Base-by-base conservation (phyloP, 2,888 invertebrate genomes). In the Acheta domesticus region DNA sequence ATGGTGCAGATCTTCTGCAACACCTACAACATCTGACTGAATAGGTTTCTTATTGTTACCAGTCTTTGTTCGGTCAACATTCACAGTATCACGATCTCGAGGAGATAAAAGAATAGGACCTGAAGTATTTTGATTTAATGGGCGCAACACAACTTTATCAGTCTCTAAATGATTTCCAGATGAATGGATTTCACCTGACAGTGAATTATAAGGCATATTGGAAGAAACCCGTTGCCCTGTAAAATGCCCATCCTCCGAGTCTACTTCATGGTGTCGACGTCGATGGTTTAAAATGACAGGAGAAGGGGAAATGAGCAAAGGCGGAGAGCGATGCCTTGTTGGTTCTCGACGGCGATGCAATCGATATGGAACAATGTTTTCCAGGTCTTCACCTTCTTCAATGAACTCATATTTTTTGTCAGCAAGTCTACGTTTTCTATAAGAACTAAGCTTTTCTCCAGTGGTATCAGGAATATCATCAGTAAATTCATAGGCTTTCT, bases 401-500 rank as follows among this genome's bases (percentile, higher is more conserved):
- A 94, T 94, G 85, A 96, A 96, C 85, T 96, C 96, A 85, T 96
- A 96, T 86, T 96, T 96, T 86, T 96, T 96, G 84, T 96, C 96
- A 0, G 96, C 96, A 78, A 96, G 87, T 12, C 96, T 91, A 79
- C 95, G 91, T 85, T 95, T 94, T 12, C 96, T 90, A 85, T 94
- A 95, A 84, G 93, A 93, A 84, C 94, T 94, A n/a, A 96, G 90
- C 84, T 95, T 95, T 85, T 95, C 95, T 84, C 93, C 94, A 83
- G 94, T 94, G 48, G 83, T 81, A 11, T 90, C 91, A 83, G 94
- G 94, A 11, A 92, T 90, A 83, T 95, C 95, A 84, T 95, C 95
- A 1, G 92, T 94, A 84, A 95, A 95, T 85, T 95, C 95, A 85
- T 96, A 95, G 0, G 94, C 93, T 87, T 93, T 92, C 84, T 91